Conservation (phyloP, 1,140 invertebrate species). For the Hylyphantes graminicola region DNA sequence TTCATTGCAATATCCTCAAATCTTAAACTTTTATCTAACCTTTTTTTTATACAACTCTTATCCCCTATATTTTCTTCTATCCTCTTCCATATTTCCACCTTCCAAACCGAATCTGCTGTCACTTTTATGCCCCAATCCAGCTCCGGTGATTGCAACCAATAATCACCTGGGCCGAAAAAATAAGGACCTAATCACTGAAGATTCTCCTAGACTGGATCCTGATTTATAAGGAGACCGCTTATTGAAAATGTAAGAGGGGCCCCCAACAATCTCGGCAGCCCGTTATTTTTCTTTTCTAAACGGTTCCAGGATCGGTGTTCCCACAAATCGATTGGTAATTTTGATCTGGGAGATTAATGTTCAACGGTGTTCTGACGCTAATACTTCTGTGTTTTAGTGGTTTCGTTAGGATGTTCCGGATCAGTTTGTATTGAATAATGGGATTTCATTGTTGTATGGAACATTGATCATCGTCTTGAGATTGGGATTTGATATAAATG, state of each 20-base stretch:
- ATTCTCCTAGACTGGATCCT: conserved; percentile 8
- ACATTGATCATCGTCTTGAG: no score
- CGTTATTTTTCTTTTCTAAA: background rate
- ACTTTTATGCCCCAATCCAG: background rate
- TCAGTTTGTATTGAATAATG: no score
- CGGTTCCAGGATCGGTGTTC: background rate
- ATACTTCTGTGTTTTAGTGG: no score
- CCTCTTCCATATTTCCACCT: no score
- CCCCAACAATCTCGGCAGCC: conserved; percentile 3
- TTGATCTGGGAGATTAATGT: conserved; percentile 10
- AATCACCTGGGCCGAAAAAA: conserved; percentile 31
- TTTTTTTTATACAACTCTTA: no score
- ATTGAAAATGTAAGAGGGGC: conserved; percentile 37
- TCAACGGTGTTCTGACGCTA: conserved; percentile 17
- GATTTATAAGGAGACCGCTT: conserved; percentile 41
- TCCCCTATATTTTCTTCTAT: no score
- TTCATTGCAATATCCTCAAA: no score
- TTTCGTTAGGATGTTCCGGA: no score
- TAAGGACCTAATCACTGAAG: conserved; percentile 32
- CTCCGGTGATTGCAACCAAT: conserved; percentile 49
- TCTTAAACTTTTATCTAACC: no score
- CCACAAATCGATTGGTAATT: conserved; percentile 27
- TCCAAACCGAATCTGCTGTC: background rate
- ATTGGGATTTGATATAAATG: no score
- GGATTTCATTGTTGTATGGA: no score